phyloP scores from a whole-genome alignment of 2,888 invertebrate species.

The Pollenia angustigena region DNA sequence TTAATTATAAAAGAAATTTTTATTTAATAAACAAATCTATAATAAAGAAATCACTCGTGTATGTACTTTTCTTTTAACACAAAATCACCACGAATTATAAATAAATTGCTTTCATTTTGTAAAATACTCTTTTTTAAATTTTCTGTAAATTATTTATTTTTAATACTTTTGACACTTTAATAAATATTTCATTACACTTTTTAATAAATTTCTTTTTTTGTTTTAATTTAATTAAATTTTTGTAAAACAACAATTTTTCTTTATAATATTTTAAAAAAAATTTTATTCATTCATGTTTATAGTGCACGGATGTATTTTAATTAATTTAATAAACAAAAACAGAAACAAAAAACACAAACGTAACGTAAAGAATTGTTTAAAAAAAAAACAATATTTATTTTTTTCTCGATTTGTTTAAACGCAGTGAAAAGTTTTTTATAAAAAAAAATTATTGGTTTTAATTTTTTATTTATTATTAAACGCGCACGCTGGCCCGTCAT shows the following conservation, averaged over 20 bases:
- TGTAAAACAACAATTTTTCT: neutral
- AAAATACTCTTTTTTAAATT: too few relatives aligned
- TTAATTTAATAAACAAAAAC: conserved; percentile 2
- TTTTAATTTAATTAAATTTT: neutral
- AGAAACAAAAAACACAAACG: conserved; percentile 16
- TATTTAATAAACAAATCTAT: too few relatives aligned
- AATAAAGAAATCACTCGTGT: too few relatives aligned
- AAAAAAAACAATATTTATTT: neutral
- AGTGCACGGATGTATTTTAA: too few relatives aligned
- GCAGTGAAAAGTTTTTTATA: neutral
- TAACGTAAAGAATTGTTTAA: conserved; percentile 10
- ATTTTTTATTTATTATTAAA: conserved; percentile 40
- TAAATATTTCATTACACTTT: neutral
- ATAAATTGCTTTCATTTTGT: neutral
- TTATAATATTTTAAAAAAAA: neutral
- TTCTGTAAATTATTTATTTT: too few relatives aligned
- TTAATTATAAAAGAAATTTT: neutral
- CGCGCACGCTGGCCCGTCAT: conserved; percentile 66
- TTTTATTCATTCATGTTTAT: conserved; percentile 25
- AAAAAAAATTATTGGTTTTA: conserved; percentile 11
- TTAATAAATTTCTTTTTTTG: neutral
- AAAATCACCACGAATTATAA: neutral
- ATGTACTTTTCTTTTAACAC: too few relatives aligned
- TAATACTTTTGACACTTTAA: too few relatives aligned
- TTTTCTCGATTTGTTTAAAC: conserved; percentile 19